phyloP scores from a whole-genome alignment of 2,888 invertebrate species.

The Homarus gammarus region DNA sequence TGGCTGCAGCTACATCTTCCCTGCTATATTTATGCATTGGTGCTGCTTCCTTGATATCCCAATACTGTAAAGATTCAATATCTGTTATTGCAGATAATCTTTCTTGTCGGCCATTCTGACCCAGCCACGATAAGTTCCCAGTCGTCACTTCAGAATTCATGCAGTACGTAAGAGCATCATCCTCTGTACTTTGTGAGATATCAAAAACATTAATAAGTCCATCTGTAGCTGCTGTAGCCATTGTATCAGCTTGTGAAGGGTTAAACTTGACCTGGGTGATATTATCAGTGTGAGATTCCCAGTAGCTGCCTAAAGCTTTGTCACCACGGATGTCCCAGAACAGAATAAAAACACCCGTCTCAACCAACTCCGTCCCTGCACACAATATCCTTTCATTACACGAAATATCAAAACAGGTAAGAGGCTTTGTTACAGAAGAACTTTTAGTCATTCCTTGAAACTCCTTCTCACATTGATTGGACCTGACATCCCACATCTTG shows the following conservation, averaged over 20 bases:
- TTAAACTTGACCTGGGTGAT: conserved; percentile 89
- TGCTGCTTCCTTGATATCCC: conserved; percentile 69
- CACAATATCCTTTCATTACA: conserved; percentile 86
- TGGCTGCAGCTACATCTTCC: conserved; percentile 49
- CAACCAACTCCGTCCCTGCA: conserved; percentile 86
- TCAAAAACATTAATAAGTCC: conserved; percentile 92
- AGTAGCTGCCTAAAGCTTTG: conserved; percentile 87
- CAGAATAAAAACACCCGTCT: conserved; percentile 86
- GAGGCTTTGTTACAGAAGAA: conserved; percentile 81
- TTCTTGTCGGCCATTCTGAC: conserved; percentile 16
- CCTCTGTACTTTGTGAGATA: conserved; percentile 86
- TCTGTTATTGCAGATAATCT: conserved; percentile 59
- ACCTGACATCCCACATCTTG: conserved; percentile 84
- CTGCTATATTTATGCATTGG: conserved; percentile 54
- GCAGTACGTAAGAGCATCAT: conserved; percentile 84
- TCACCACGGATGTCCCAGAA: conserved; percentile 88
- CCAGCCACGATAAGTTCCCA: conserved; percentile 56
- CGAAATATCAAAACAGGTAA: conserved; percentile 87
- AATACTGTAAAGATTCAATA: conserved; percentile 65
- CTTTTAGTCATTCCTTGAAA: conserved; percentile 79
- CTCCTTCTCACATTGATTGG: conserved; percentile 80
- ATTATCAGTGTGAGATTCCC: conserved; percentile 91
- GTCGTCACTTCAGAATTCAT: conserved; percentile 61
- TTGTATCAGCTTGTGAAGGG: conserved; percentile 83
- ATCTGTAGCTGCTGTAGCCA: conserved; percentile 90